These are phyloP conservation scores for Heliconius erato DNA, from an alignment of 2,888 invertebrate species.

Conservation along the genomic window DNA sequence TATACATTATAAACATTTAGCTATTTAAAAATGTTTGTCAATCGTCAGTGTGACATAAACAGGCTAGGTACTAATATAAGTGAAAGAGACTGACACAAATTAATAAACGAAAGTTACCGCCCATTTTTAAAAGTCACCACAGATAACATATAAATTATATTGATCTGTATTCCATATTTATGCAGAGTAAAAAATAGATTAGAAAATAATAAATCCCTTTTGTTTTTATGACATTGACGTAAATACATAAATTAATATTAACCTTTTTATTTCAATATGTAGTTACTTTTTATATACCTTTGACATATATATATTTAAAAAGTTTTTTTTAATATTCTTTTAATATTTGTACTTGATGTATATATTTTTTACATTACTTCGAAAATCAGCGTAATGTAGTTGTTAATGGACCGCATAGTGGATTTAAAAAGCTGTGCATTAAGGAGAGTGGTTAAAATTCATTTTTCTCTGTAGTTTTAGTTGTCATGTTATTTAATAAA, in stretches of 20 bases:
- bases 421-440: constrained; percentile 20
- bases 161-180: constrained; percentile 23
- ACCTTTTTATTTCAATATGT: no score
- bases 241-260: background rate
- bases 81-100: constrained; percentile 47
- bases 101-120: constrained; percentile 50
- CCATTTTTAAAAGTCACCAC: constrained; percentile 33
- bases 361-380: no score
- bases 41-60: constrained; percentile 19
- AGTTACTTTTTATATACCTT: no score
- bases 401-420: background rate
- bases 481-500: constrained; percentile 13
- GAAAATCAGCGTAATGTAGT: background rate
- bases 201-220: background rate
- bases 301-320: no score
- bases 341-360: no score
- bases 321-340: no score
- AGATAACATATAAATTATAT: constrained; percentile 32
- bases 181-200: background rate
- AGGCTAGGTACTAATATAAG: constrained; percentile 29
- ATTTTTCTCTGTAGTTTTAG: constrained; percentile 7
- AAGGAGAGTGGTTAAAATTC: background rate
- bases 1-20: background rate
- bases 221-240: constrained; percentile 3
- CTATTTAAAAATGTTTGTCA: background rate